Percentiles rank a stretch among this genome's conserved stretches.
phyloP scores from a whole-genome alignment of 2,113 vertebrate species.

The Mirza zaza region DNA sequence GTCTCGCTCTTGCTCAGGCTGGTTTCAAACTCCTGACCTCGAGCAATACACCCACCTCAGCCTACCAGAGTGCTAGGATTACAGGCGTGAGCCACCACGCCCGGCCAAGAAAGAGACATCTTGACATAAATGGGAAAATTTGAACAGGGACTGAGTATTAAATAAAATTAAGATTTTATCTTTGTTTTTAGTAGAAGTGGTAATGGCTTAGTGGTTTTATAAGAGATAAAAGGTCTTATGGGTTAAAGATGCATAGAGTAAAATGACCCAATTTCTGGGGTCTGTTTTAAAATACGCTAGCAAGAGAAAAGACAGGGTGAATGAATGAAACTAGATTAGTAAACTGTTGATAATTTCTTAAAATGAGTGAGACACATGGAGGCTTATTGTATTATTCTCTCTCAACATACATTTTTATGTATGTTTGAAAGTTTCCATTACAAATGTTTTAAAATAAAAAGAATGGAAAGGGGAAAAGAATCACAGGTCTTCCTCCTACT shows the following conservation, averaged over 20 bases:
- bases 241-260: background rate
- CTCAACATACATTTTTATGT: background rate
- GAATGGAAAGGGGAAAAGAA: background rate
- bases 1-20: no score
- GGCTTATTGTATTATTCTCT: background rate
- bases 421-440: background rate
- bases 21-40: no score
- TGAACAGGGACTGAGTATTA: background rate
- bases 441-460: constrained; percentile 12
- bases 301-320: background rate
- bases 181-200: background rate
- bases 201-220: background rate
- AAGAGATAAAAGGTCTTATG: background rate
- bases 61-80: no score
- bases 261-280: background rate
- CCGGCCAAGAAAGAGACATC: background rate
- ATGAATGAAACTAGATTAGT: background rate
- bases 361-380: background rate
- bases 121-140: background rate
- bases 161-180: background rate
- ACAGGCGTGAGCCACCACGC: no score
- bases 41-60: no score
- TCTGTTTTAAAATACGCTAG: background rate
- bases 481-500: background rate
- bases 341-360: background rate